phyloP scores from a whole-genome alignment of 2,888 invertebrate genomes.

The Ophraella communa region DNA sequence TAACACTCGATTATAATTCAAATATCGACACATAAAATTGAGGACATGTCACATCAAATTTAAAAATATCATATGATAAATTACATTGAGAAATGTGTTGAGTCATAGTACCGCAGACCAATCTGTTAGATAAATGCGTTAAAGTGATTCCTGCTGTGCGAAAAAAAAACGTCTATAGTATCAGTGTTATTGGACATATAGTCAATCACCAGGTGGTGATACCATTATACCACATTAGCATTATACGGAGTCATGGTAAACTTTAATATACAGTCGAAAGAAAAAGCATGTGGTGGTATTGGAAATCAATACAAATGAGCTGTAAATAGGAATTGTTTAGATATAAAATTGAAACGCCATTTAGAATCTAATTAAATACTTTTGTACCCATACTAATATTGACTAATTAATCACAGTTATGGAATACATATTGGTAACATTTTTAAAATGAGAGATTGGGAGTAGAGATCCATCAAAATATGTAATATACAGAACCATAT shows the following conservation, averaged over 20 bases:
- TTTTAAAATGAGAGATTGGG: too few species aligned
- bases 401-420: too few species aligned
- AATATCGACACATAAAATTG: conserved; percentile 10
- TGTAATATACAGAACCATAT: too few species aligned
- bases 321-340: not conserved
- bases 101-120: conserved; percentile 38
- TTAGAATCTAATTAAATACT: too few species aligned
- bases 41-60: conserved; percentile 18
- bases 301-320: not conserved
- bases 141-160: conserved; percentile 44
- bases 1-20: conserved; percentile 13
- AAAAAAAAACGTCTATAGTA: conserved; percentile 42
- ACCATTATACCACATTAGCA: conserved; percentile 51
- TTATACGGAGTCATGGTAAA: conserved; percentile 43
- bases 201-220: conserved; percentile 53
- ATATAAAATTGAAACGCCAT: too few species aligned
- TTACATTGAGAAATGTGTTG: conserved; percentile 39
- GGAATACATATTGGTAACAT: too few species aligned
- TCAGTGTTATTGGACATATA: conserved; percentile 48
- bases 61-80: conserved; percentile 42
- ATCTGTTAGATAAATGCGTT: conserved; percentile 43
- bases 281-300: conserved; percentile 2
- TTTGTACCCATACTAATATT: too few species aligned
- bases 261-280: conserved; percentile 19
- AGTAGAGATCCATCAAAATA: too few species aligned